These are phyloP conservation scores for Eleutherodactylus coqui DNA, from an alignment of 2,797 vertebrate genomes.

Conservation along the genomic window DNA sequence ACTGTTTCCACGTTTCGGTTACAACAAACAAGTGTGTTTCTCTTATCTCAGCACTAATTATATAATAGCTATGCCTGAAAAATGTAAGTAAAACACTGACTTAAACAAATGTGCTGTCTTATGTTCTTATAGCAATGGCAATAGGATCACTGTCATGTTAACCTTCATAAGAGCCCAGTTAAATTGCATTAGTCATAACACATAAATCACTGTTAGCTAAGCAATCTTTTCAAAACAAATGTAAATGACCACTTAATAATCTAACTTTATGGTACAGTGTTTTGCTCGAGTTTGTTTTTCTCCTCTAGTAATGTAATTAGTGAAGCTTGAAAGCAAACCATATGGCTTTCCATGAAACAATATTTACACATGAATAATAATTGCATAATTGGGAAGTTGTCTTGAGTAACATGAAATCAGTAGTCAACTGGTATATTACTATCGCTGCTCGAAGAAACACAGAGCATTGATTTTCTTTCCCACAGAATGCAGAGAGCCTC, in stretches of 20 bases:
- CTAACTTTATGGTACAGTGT: constrained; percentile 23
- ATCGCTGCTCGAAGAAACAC: background rate
- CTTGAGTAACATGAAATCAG: constrained; percentile 41
- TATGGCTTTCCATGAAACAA: constrained; percentile 58
- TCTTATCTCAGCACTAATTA: background rate
- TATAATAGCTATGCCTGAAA: background rate
- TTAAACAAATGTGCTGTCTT: background rate
- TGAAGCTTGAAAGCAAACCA: constrained; percentile 62
- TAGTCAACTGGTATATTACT: constrained; percentile 51
- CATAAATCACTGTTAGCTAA: constrained; percentile 50
- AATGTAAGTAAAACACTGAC: background rate
- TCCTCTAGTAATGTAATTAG: constrained; percentile 54
- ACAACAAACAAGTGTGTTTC: background rate
- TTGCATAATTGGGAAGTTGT: constrained; percentile 56
- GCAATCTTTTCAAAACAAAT: constrained; percentile 40
- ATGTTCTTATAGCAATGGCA: background rate
- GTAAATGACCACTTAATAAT: constrained; percentile 48
- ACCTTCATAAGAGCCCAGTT: constrained; percentile 24
- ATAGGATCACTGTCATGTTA: constrained; percentile 19
- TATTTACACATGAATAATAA: constrained; percentile 61
- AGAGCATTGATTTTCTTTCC: background rate
- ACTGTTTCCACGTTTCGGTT: background rate
- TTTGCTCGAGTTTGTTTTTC: constrained; percentile 39
- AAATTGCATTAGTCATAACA: constrained; percentile 39
- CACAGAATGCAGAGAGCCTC: no score